These are phyloP conservation scores for Falco concolor DNA, from an alignment of 2,797 vertebrate genomes.

Conservation along the genomic window DNA sequence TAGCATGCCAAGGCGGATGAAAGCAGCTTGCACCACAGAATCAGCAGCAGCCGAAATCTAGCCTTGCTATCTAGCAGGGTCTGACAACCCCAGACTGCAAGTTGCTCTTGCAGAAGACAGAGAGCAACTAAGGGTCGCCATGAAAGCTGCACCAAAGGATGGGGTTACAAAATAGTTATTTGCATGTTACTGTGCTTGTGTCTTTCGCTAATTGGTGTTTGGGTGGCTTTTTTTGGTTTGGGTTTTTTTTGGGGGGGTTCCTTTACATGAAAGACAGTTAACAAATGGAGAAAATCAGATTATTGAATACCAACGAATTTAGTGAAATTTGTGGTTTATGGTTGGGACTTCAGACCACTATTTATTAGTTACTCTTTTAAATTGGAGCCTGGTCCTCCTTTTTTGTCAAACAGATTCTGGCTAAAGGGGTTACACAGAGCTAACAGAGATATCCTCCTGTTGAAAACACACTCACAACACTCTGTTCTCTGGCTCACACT, in stretches of 20 bases:
- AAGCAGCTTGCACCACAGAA: background rate
- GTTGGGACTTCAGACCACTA: background rate
- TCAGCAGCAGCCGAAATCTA: background rate
- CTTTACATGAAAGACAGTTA: background rate
- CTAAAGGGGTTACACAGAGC: background rate
- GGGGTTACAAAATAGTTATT: background rate
- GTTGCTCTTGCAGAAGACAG: background rate
- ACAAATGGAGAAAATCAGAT: background rate
- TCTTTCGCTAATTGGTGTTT: background rate
- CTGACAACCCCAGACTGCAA: background rate
- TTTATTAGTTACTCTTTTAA: background rate
- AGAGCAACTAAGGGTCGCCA: background rate
- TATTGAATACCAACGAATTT: background rate
- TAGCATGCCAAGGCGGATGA: background rate
- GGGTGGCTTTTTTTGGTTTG: fast-evolving
- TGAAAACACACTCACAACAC: background rate
- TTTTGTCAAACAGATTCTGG: background rate
- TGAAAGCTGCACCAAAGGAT: background rate
- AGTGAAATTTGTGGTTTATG: background rate
- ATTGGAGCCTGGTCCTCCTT: background rate
- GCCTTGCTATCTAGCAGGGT: background rate
- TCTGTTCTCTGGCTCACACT: background rate
- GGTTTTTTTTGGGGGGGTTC: fast-evolving
- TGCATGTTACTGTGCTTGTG: background rate
- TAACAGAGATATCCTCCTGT: background rate